phyloP scores from a whole-genome alignment of 2,888 invertebrate species.

The Tiliacea citrago region DNA sequence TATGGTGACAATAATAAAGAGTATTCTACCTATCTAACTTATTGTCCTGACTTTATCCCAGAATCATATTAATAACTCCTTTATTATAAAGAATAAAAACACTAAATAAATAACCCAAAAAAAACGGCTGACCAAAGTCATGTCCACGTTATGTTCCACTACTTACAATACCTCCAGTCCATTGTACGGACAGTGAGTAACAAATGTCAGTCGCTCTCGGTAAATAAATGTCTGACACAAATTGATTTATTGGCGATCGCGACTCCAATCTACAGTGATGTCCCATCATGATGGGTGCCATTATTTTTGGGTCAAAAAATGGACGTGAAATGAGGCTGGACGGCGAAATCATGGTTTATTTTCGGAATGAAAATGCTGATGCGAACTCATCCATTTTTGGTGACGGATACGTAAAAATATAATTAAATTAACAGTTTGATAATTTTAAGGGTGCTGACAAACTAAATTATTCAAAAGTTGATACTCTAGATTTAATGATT shows the following conservation, averaged over 20 bases:
- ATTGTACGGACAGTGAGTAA: constrained; percentile 63
- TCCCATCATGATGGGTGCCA: constrained; percentile 68
- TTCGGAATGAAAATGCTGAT: constrained; percentile 19
- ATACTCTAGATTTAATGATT: no score
- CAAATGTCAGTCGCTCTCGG: constrained; percentile 76
- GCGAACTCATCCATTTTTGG: background rate
- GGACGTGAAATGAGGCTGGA: constrained; percentile 37
- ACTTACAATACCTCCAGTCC: constrained; percentile 35
- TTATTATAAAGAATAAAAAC: no score
- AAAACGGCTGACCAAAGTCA: constrained; percentile 9
- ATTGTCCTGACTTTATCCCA: no score
- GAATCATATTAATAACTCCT: no score
- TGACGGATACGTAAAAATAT: background rate
- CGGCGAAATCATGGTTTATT: constrained; percentile 10
- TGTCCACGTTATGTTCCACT: constrained; percentile 57
- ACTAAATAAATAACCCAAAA: background rate
- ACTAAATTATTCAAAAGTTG: background rate
- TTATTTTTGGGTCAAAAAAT: constrained; percentile 64
- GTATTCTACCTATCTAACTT: no score
- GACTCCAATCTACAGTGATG: constrained; percentile 71
- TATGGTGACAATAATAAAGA: no score
- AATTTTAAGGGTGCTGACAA: background rate
- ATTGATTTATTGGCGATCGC: constrained; percentile 79
- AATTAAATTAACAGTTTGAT: background rate
- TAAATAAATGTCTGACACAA: constrained; percentile 79